Base-by-base conservation (phyloP, 92 coral and sea anemone genomes). In the Palythoa grandiflora region DNA sequence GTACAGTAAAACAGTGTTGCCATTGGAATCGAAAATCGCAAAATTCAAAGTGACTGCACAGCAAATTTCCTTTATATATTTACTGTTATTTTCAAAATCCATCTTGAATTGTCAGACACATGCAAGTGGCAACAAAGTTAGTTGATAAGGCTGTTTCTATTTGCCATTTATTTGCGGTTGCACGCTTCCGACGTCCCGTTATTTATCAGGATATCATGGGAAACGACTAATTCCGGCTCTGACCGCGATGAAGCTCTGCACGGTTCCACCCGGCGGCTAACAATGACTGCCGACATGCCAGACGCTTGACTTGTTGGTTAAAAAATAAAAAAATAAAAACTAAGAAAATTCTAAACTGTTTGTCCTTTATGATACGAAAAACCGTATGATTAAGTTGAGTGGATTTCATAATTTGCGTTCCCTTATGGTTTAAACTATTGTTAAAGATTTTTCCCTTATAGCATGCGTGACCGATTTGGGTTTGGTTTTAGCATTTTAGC, bases 91-190 rank as follows among this genome's bases (percentile, higher is more conserved):
- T 48, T 35, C 19, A 21, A 21, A 20, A 7, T 44, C 9, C 3
- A 2, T 16, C n/a, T 79, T 53, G 39, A 36, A 15, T 39, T n/a
- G 40, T 81, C 38, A 66, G 38, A 44, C 14, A 44, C 11, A 14
- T 13, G 17, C 13, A 63, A 48, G 48, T 70, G 47, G 52, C 53
- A 81, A 47, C 61, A 36, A 39, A 48, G 53, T 35, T 79, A 17
- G 37, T 13, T 61, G 15, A 39, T 36, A 54, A 35, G 3, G 66
- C 83, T 17, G 54, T 77, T 63, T 60, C 74, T 6, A 38, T 81
- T 81, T 47, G 53, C 39, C 55, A n/a, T 81, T 81, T 65, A 14
- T 81, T 81, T 81, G 86, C 28, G 76, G 86, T 81, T 81, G n/a
- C 36, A 19, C 19, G 37, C 61, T 81, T 81, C 86, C 86, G 86